A percentile compares a stretch with the other conserved stretches of the same genome.
These are phyloP conservation scores for Grallaria varia DNA, from an alignment of 2,113 vertebrate species.

Conservation along the genomic window DNA sequence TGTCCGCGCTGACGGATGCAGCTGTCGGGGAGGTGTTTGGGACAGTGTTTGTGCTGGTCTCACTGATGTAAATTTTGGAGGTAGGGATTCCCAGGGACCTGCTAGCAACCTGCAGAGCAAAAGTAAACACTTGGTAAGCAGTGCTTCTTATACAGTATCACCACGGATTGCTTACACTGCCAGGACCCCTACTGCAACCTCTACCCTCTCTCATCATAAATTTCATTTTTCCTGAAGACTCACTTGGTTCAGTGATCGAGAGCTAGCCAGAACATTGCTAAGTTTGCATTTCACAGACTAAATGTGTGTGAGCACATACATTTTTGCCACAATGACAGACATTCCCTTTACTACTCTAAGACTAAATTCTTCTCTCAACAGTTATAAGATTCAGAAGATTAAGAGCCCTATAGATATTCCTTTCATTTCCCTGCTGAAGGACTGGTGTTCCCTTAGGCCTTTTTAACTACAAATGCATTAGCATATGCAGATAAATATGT, in stretches of 20 bases:
- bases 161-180: neutral
- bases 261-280: neutral
- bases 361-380: neutral
- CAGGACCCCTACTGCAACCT: neutral
- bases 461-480: neutral
- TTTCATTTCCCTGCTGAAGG: neutral
- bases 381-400: neutral
- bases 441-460: neutral
- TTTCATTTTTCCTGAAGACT: neutral
- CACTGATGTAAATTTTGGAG: constrained; percentile 88
- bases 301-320: neutral
- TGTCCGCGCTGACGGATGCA: constrained; percentile 87
- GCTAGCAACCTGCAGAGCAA: constrained; percentile 86
- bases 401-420: neutral
- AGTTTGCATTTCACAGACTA: neutral
- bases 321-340: neutral
- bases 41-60: constrained; percentile 95
- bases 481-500: neutral
- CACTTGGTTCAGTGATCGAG: neutral
- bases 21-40: constrained; percentile 93
- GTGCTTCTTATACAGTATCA: neutral
- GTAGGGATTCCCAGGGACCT: constrained; percentile 80
- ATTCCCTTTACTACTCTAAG: neutral
- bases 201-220: neutral
- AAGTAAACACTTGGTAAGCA: neutral